These are phyloP conservation scores for Bombus sibiricus DNA, from an alignment of 1,140 invertebrate genomes.

Conservation along the genomic window DNA sequence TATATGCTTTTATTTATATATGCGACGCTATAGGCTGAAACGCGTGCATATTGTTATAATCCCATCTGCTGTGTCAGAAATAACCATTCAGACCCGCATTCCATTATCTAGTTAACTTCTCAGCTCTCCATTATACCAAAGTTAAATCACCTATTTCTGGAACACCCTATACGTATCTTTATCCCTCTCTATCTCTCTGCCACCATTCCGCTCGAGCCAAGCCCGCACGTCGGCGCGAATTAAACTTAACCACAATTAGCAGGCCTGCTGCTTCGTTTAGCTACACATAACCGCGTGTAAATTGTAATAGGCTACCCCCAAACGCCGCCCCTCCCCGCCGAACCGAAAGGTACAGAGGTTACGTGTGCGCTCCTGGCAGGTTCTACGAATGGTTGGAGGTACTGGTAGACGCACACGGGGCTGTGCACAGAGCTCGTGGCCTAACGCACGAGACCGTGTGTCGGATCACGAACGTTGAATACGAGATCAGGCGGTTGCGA, in stretches of 20 bases:
- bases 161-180: not conserved
- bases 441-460: constrained; percentile 28
- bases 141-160: not conserved
- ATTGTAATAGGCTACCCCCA: constrained; percentile 66
- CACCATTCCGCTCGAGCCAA: not conserved
- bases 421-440: not conserved
- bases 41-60: too few species aligned
- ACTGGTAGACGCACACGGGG: not conserved
- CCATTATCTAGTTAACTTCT: too few species aligned
- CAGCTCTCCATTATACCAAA: not conserved
- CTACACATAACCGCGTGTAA: constrained; percentile 67
- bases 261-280: constrained; percentile 60
- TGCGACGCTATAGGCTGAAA: too few species aligned
- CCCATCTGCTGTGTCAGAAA: too few species aligned
- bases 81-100: too few species aligned
- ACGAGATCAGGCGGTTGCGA: constrained; percentile 62
- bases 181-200: not conserved
- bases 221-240: constrained; percentile 64
- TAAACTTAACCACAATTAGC: constrained; percentile 76
- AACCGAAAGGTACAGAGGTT: not conserved
- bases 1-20: too few species aligned
- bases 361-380: not conserved
- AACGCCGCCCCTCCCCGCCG: not conserved
- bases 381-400: not conserved
- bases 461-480: constrained; percentile 57